Percentiles rank a stretch among this genome's conserved stretches.
phyloP scores from a whole-genome alignment of 1,140 invertebrate species.

The Nixonia krombeini region DNA sequence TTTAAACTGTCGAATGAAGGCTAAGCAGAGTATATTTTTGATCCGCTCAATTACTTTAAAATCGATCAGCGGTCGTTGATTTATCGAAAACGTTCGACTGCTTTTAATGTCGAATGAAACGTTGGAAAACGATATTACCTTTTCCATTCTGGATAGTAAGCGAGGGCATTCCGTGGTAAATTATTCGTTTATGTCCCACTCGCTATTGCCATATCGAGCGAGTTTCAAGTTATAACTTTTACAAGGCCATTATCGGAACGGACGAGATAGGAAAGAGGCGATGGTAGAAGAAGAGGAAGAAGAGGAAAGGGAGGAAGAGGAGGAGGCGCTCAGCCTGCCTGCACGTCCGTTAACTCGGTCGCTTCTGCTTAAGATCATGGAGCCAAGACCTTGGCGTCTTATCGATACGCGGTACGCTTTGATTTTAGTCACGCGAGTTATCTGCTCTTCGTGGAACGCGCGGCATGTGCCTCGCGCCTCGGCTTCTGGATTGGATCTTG shows the following conservation, averaged over 20 bases:
- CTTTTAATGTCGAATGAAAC: too few relatives aligned
- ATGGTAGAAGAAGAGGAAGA: slow-evolving; percentile 24
- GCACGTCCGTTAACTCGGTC: slow-evolving; percentile 26
- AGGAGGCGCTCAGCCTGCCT: too few relatives aligned
- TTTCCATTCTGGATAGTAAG: neutral
- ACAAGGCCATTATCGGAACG: slow-evolving; percentile 40
- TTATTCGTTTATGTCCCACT: neutral
- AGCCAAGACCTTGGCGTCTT: slow-evolving; percentile 48
- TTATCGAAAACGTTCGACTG: too few relatives aligned
- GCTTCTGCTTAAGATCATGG: slow-evolving; percentile 41
- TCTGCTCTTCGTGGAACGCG: slow-evolving; percentile 56
- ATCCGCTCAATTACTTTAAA: slow-evolving; percentile 3
- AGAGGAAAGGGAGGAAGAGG: slow-evolving; percentile 14
- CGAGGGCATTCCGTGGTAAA: neutral
- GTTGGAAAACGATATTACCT: too few relatives aligned
- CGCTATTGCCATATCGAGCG: neutral
- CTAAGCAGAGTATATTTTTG: too few relatives aligned
- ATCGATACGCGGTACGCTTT: slow-evolving; percentile 59
- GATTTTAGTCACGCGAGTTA: slow-evolving; percentile 58
- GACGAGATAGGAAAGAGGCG: slow-evolving; percentile 32
- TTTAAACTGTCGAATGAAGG: too few relatives aligned
- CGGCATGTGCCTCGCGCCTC: slow-evolving; percentile 30
- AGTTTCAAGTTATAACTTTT: slow-evolving; percentile 16
- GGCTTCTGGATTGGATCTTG: slow-evolving; percentile 41
- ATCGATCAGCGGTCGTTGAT: too few relatives aligned